Evolutionary conservation across 2,888 invertebrate species (phyloP).

Genomic region (Cotesia congregata): DNA sequence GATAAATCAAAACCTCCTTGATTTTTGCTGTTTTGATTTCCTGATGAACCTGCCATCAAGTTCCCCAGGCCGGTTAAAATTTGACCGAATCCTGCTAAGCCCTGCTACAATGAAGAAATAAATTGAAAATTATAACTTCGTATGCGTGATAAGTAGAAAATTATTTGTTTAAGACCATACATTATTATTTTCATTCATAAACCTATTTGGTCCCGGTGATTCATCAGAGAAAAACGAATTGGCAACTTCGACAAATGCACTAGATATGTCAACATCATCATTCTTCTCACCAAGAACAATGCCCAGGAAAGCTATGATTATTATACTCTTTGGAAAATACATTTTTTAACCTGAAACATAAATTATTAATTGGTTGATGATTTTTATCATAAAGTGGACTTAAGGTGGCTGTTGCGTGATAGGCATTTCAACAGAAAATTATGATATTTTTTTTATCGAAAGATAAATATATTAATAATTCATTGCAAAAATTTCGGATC

Average conservation of each 20-base stretch:
- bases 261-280: constrained; percentile 73
- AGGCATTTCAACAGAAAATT: no score
- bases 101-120: background rate
- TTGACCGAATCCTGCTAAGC: constrained; percentile 58
- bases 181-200: constrained; percentile 78
- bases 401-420: no score
- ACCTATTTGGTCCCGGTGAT: constrained; percentile 58
- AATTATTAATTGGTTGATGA: background rate
- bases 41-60: constrained; percentile 52
- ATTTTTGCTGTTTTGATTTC: constrained; percentile 39
- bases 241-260: constrained; percentile 79
- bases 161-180: background rate
- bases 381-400: background rate
- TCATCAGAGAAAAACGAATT: constrained; percentile 79
- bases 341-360: constrained; percentile 47
- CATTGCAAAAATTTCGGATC: no score
- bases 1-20: constrained; percentile 57
- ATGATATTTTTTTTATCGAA: no score
- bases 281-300: constrained; percentile 57
- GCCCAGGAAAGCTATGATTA: constrained; percentile 56
- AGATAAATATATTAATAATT: no score
- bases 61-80: constrained; percentile 64
- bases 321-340: constrained; percentile 55
- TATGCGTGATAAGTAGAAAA: background rate
- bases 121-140: background rate